Percentiles rank a stretch among this genome's conserved stretches.
Evolutionary conservation across 2,113 vertebrate species (phyloP).

Genomic region (Hystrix cristata): DNA sequence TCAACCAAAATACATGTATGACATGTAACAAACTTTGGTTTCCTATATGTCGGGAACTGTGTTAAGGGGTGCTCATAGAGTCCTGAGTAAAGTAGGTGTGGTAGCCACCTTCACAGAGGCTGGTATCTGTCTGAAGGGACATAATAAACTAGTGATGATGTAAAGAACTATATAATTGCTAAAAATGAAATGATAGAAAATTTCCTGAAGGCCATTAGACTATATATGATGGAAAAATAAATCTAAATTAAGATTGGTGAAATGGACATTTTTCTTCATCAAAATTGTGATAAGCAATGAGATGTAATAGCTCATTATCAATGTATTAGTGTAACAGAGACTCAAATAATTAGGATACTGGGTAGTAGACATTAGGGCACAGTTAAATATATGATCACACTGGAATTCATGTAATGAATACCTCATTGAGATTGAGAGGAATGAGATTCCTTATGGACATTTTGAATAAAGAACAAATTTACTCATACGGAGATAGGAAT

Average conservation of each 20-base stretch:
- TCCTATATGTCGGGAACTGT: not conserved
- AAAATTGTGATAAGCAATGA: not conserved
- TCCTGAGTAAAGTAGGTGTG: not conserved
- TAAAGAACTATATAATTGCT: conserved; percentile 2
- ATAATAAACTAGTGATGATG: not conserved
- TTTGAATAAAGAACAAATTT: not conserved
- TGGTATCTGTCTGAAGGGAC: not conserved
- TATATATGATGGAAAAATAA: not conserved
- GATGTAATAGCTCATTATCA: conserved; percentile 1
- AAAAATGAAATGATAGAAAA: not conserved
- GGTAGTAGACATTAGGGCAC: not conserved
- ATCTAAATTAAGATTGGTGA: not conserved
- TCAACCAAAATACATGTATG: conserved; percentile 23
- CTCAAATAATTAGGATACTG: not conserved
- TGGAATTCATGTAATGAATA: not conserved
- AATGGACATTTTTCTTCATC: not conserved
- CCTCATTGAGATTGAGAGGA: not conserved
- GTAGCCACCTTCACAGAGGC: not conserved
- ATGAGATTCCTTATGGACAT: not conserved
- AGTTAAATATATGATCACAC: not conserved
- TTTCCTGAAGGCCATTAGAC: not conserved
- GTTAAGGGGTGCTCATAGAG: not conserved
- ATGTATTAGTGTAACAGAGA: not conserved
- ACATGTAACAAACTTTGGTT: not conserved
- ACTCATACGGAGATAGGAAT: not conserved